Evolutionary conservation across 1,140 invertebrate species (phyloP), one percentile per base, ranked within the genome.

Genomic region (Zelostemma sp.): DNA sequence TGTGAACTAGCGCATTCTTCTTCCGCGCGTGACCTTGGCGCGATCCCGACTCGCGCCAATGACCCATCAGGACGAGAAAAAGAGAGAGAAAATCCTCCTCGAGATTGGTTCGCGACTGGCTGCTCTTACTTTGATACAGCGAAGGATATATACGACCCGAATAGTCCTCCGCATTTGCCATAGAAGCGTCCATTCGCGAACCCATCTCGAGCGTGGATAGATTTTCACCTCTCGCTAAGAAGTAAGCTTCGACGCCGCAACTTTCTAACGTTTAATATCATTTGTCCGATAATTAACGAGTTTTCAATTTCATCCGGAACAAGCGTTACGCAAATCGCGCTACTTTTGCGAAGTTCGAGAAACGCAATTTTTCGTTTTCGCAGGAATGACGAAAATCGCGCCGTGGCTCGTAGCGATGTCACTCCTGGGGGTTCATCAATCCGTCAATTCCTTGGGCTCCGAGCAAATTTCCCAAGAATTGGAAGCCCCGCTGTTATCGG

Each of bases 391-490:
- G 35, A 80, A 70, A 49, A 54, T 80, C 12, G 35, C 80, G 35
- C 82, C 82, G 38, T 82, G 80, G 79, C 46, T 85, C 21, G n/a
- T 85, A 33, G 82, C 83, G 9, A 84, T 83, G 80, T 85, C 80
- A 9, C 63, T 85, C 6, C 41, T 85, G n/a, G 77, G 79, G 11
- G 56, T 78, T 5, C 76, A 75, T 43, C 72, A 83, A 43, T 74
- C 79, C n/a, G 73, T 72, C 1, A 72, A 73, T 49, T 73, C 81
- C 11, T 59, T 64, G 16, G 60, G 50, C 1, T 61, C 73, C 9
- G 53, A 61, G 6, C 65, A 71, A 3, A 65, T 80, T 41, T 80
- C 79, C 0, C 76, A 79, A 60, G 79, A 83, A 8, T 53, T 83
- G 17, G 72, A 81, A 57, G 76, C 77, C 14, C 81, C 82, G 1